These are phyloP conservation scores for Megalopta genalis DNA, from an alignment of 1,140 invertebrate genomes.

Conservation along the genomic window DNA sequence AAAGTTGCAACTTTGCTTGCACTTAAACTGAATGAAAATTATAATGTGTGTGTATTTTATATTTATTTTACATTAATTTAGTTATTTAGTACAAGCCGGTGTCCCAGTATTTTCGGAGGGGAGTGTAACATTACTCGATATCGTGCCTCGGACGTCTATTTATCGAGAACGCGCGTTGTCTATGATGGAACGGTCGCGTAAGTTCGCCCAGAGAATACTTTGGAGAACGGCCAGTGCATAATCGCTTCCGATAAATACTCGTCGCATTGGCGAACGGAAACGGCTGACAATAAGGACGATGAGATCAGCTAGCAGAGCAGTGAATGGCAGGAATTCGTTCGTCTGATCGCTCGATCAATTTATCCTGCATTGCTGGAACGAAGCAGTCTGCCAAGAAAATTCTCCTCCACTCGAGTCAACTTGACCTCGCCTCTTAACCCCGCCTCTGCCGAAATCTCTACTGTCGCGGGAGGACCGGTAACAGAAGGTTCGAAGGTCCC, in stretches of 20 bases:
- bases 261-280: constrained; percentile 23
- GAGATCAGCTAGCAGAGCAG: neutral
- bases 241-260: constrained; percentile 35
- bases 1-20: no score
- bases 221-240: constrained; percentile 27
- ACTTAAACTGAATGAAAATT: no score
- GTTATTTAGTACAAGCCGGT: no score
- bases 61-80: no score
- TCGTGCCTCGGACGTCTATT: neutral
- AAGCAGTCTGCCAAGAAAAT: neutral
- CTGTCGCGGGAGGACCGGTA: neutral
- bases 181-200: constrained; percentile 2
- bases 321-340: constrained; percentile 4
- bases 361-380: no score
- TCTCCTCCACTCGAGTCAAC: no score
- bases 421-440: neutral
- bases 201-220: neutral
- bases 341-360: neutral
- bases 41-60: no score
- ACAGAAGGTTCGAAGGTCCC: constrained; percentile 13
- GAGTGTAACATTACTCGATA: constrained; percentile 1
- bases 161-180: neutral
- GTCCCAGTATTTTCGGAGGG: no score
- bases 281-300: constrained; percentile 25
- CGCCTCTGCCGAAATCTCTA: neutral